Evolutionary conservation across 1,140 invertebrate genomes (phyloP), one percentile per base, ranked within the genome.

Genomic region (Lutraria rhynchaena): DNA sequence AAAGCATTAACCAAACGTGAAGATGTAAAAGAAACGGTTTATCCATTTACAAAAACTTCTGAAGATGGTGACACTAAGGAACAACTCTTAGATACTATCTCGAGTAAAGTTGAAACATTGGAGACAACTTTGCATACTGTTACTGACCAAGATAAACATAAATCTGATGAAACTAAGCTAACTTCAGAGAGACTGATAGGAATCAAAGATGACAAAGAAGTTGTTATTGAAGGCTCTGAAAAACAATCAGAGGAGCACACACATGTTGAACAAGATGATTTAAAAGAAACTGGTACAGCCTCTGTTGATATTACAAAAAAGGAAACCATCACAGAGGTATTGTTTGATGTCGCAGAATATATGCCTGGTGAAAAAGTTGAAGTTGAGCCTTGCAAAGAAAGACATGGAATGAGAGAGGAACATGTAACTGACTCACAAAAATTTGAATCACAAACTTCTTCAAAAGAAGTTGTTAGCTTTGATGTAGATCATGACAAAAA

Each of bases 1-100:
- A 78, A 69, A 55, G 15, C 63, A 4, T 53, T 57, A 58, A 67
- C 61, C 15, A 78, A 69, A 57, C 33, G 27, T 29, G 75, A 78
- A 58, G 75, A 67, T 24, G 63, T 69, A 9, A 78, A 78, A 78
- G 75, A 78, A 46, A 78, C 63, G 19, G 35, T 69, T 1, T 78
- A 55, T 69, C 75, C 75, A 31, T 78, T 78, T 78, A n/a, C 51
- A 13, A 69, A 29, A 37, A 35, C 53, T 49, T 19, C 27, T 31
- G 41, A 76, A 51, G 60, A 63, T 63, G 75, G 63, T 35, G 33
- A 46, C 41, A 57, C 31, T 0, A 76, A 76, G 65, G 63, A 67
- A 31, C 60, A 78, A 33, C 49, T 78, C 1, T 24, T 78, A 51
- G 75, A 78, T 69, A 78, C 63, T 24, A 60, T 78, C 69, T 46